Base-by-base conservation (phyloP, 2,113 vertebrate species). In the Carassius auratus region DNA sequence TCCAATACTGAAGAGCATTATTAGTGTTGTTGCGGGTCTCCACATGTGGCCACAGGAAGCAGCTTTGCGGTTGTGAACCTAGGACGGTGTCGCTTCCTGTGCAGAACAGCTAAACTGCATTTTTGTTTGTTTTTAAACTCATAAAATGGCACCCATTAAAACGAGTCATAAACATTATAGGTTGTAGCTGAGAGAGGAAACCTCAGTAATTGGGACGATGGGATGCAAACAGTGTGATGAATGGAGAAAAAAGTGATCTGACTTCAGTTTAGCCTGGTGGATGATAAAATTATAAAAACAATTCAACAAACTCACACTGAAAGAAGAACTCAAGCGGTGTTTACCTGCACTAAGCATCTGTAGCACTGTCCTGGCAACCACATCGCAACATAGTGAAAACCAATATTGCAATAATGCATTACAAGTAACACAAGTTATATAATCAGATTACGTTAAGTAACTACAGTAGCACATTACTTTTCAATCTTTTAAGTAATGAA, bases 1-100 rank as follows among this genome's bases (percentile, higher is more conserved):
- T 42, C 69, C 69, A n/a, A n/a, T 73, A 62, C 59, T 62, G 59
- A 45, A 42, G 36, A 42, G 8, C 36, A 42, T 12, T 42, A 71
- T 42, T 42, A 21, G 69, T 42, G 69, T 6, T 45, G 42, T 45
- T 45, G 42, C 42, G 9, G 42, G 42, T 45, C 9, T 45, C 9
- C 17, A 78, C 76, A 10, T 38, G 76, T 13, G 33, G 30, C 15
- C 7, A 62, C 19, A 62, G 57, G 19, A 23, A 76, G 48, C 48
- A 2, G 5, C 38, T 36, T 78, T 78, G 52, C 21, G 9, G 30
- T 59, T 59, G 30, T 17, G 21, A 33, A 38, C 17, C 19, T 17
- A 59, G 30, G 76, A 59, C 21, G 33, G 33, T 42, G 76, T 79
- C n/a, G 33, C 26, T 79, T 79, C 76, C 76, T 42, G 76, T 42